Evolutionary conservation across 2,888 invertebrate genomes (phyloP), one percentile per base, ranked within the genome.

Genomic region (Eupeodes luniger): DNA sequence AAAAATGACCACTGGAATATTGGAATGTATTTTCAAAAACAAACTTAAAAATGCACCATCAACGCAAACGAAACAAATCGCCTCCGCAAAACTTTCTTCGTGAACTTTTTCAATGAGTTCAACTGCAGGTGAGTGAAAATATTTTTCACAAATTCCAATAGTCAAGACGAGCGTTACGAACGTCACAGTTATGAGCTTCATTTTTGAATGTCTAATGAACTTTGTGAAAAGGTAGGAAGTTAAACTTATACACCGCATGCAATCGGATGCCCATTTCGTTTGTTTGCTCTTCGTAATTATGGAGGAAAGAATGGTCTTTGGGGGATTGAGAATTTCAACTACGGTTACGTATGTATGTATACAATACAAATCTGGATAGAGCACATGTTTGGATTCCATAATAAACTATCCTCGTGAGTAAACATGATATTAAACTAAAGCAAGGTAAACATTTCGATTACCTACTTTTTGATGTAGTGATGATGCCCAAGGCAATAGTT

Each of bases 91-190:
- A 72, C 72, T 72, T 57, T 72, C 47, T 7, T 0, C 7, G 47
- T 72, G 5, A 6, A 59, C 59, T 34, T 47, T 59, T 72, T 72
- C 47, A 72, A 72, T 59, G 7, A 72, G 47, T 59, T 57, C 27
- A n/a, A 3, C 11, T 5, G n/a, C 34, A 27, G 27, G 27, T 47
- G 40, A n/a, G 0, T 47, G 0, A 47, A 72, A 19, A 16, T 59
- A 4, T 10, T 47, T 12, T 14, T 14, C 47, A 49, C 9, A 14
- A 14, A 66, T 47, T 12, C 10, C 4, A 4, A 69, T 5, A 19
- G 12, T 4, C 0, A 16, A 16, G 5, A 40, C 16, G 40, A 69
- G 14, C 11, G 27, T 14, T 1, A 19, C 16, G 7, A 69, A 7
- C 10, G 40, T 55, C 27, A 16, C 3, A 40, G 0, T 3, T 40